Base-by-base conservation (phyloP, 2,113 vertebrate genomes). In the Panthera uncia region DNA sequence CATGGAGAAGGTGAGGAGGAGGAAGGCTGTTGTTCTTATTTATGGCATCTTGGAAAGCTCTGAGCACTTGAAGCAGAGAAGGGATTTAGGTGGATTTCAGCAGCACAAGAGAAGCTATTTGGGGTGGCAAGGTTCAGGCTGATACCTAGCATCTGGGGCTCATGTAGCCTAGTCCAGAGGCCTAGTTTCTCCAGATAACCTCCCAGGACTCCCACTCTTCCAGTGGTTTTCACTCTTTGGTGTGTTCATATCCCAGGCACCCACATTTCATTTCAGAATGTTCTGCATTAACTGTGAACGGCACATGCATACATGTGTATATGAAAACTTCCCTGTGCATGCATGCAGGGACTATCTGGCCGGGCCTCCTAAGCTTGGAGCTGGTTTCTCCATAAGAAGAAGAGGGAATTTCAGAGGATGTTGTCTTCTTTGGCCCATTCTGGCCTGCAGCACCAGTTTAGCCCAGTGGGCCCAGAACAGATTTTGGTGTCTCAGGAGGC, bases 1-100 rank as follows among this genome's bases (percentile, higher is more conserved):
- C 14, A 23, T 65, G n/a, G 74, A 48, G 55, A 87, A 66, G 25
- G 31, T 19, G 18, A 86, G 65, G 74, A 94, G 41, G 80, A 92
- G 61, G 57, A 94, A 87, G 83, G 18, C 85, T 89, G 23, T 57
- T 87, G 50, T 63, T 78, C 57, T 93, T 94, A 55, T 89, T 91
- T 55, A 27, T 33, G 63, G 38, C 7, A 16, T 90, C n/a, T 41
- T 90, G 38, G 71, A 65, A 55, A 84, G 87, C 33, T 94, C 48
- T 96, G 91, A 68, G 52, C 38, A 21, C 61, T 89, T 33, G 55
- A 79, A 96, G 65, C n/a, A 19, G 90, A 45, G 68, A 90, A 57
- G 78, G 63, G 68, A 38, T 55, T 80, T 68, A 33, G 0, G 2
- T 48, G n/a, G 82, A 89, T 50, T 52, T 94, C 57, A n/a, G 7